These are phyloP conservation scores for Suillia variegata DNA, from an alignment of 2,888 invertebrate species.

Conservation along the genomic window DNA sequence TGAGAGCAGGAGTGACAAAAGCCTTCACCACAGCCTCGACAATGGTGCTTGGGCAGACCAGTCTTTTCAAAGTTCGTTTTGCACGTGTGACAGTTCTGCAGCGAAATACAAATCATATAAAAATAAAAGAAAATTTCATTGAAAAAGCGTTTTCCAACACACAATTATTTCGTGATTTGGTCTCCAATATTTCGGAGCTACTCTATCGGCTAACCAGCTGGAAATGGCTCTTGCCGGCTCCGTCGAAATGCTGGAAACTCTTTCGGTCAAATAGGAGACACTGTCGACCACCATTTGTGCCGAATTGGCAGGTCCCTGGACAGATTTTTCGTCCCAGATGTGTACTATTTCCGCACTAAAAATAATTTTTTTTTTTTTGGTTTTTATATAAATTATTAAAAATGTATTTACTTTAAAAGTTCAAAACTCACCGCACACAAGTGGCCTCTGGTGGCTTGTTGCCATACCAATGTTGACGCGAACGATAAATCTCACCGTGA, in stretches of 20 bases:
- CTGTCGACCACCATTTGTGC: conserved; percentile 71
- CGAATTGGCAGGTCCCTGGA: conserved; percentile 64
- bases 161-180: conserved; percentile 72
- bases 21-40: conserved; percentile 79
- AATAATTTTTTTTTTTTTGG: not conserved
- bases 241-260: conserved; percentile 69
- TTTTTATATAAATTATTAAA: too few relatives aligned
- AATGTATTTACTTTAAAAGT: too few relatives aligned
- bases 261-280: conserved; percentile 68
- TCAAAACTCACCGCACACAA: conserved; percentile 62
- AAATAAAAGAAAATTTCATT: conserved; percentile 5
- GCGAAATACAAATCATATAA: conserved; percentile 8
- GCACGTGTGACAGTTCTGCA: conserved; percentile 72
- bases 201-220: conserved; percentile 75
- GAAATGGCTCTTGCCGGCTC: conserved; percentile 73
- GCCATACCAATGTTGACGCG: conserved; percentile 81
- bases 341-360: conserved; percentile 69
- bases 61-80: conserved; percentile 65
- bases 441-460: conserved; percentile 75
- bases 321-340: conserved; percentile 67
- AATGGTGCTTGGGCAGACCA: conserved; percentile 73
- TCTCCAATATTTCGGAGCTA: conserved; percentile 79
- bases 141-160: not conserved
- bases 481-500: conserved; percentile 67
- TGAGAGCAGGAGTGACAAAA: conserved; percentile 77